A percentile compares a stretch with the other conserved stretches of the same genome.
These are phyloP conservation scores for Metridium senile DNA, from an alignment of 92 coral and sea anemone genomes.

Conservation along the genomic window DNA sequence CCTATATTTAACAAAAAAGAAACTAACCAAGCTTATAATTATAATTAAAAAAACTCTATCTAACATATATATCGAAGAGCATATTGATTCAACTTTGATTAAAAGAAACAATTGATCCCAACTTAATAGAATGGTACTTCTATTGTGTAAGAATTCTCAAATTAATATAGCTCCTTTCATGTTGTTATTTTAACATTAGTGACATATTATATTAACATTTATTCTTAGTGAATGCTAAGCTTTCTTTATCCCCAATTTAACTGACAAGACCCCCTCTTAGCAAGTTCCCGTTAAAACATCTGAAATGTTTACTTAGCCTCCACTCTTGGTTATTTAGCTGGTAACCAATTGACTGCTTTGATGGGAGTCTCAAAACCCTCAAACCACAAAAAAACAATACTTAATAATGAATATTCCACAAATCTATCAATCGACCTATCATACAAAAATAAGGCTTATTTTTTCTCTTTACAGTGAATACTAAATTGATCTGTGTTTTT, in stretches of 20 bases:
- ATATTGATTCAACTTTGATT: not conserved
- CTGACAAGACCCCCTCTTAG: conserved; percentile 12
- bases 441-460: not conserved
- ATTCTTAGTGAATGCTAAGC: not conserved
- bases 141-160: too few species aligned
- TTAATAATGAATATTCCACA: not conserved
- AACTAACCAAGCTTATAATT: not conserved
- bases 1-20: not conserved
- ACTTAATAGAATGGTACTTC: too few species aligned
- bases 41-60: too few species aligned
- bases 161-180: too few species aligned
- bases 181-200: not conserved
- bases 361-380: not conserved
- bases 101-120: too few species aligned
- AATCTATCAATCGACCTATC: not conserved
- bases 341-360: not conserved
- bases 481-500: too few species aligned
- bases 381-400: not conserved
- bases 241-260: not conserved
- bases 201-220: not conserved
- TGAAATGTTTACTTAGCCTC: not conserved
- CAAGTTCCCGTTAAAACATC: not conserved
- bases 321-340: not conserved
- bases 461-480: too few species aligned
- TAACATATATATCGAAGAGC: too few species aligned